Percentiles rank a stretch among this genome's conserved stretches.
These are phyloP conservation scores for Chloebia gouldiae DNA, from an alignment of 2,113 vertebrate species.

Conservation along the genomic window DNA sequence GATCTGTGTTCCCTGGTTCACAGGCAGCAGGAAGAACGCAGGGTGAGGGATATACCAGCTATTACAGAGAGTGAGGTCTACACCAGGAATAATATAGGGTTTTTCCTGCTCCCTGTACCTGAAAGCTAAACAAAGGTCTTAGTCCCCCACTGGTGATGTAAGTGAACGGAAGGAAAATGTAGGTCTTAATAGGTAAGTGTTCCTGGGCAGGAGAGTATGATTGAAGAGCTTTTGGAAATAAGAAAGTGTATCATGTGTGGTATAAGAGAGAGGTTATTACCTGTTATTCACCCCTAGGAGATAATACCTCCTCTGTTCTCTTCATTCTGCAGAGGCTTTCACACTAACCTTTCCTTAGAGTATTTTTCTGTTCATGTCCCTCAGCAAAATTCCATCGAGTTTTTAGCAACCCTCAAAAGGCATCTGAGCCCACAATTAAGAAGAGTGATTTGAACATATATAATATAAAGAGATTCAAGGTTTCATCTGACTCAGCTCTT, in stretches of 20 bases:
- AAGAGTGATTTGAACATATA: background rate
- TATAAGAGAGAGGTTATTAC: background rate
- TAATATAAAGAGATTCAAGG: background rate
- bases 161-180: background rate
- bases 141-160: background rate
- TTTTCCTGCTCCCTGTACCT: background rate
- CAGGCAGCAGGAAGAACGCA: background rate
- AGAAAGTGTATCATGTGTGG: background rate
- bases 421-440: background rate
- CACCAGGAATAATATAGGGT: background rate
- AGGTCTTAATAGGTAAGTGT: background rate
- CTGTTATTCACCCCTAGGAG: background rate
- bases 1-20: background rate
- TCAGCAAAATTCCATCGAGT: background rate
- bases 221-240: background rate
- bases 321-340: background rate
- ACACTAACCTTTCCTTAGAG: accelerated
- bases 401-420: background rate
- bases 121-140: background rate
- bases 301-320: background rate
- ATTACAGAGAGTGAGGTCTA: background rate
- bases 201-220: background rate
- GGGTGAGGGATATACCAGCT: background rate
- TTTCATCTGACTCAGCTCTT: background rate
- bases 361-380: background rate